Evolutionary conservation across 2,113 vertebrate species (phyloP).

Genomic region (Etheostoma cragini): DNA sequence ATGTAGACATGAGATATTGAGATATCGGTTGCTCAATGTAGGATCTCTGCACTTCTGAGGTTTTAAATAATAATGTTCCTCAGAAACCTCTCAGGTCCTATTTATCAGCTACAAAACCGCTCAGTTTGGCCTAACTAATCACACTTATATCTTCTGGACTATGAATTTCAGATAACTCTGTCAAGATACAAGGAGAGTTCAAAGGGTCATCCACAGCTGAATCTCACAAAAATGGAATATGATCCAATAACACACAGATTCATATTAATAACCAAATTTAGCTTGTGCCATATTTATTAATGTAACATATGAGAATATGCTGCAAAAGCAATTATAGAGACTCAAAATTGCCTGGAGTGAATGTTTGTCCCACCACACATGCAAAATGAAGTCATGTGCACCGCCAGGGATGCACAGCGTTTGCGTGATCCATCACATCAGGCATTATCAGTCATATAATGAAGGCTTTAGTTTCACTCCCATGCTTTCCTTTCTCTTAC

Average conservation of each 20-base stretch:
- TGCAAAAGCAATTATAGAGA: slow-evolving; percentile 13
- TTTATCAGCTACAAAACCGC: slow-evolving; percentile 38
- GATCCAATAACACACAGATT: slow-evolving; percentile 44
- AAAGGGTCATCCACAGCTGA: slow-evolving; percentile 28
- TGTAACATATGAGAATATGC: slow-evolving; percentile 30
- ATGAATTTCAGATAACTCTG: slow-evolving; percentile 46
- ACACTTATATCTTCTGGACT: slow-evolving; percentile 28
- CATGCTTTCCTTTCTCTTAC: slow-evolving; percentile 56
- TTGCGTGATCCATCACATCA: slow-evolving; percentile 68
- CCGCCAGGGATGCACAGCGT: slow-evolving; percentile 51
- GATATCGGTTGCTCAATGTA: background rate
- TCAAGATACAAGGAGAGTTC: slow-evolving; percentile 38
- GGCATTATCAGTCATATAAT: slow-evolving; percentile 70
- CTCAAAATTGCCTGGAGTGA: slow-evolving; percentile 22
- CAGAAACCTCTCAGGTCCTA: slow-evolving; percentile 34
- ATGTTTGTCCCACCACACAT: slow-evolving; percentile 58
- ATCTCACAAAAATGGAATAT: slow-evolving; percentile 57
- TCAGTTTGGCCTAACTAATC: slow-evolving; percentile 31
- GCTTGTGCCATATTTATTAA: slow-evolving; percentile 45
- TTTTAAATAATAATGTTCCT: slow-evolving; percentile 13
- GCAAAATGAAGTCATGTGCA: slow-evolving; percentile 71
- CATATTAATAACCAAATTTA: slow-evolving; percentile 57
- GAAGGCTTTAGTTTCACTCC: slow-evolving; percentile 67
- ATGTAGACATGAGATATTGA: background rate
- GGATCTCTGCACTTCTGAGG: background rate